These are phyloP conservation scores for Macquaria australasica DNA, from an alignment of 2,113 vertebrate species.

Conservation along the genomic window DNA sequence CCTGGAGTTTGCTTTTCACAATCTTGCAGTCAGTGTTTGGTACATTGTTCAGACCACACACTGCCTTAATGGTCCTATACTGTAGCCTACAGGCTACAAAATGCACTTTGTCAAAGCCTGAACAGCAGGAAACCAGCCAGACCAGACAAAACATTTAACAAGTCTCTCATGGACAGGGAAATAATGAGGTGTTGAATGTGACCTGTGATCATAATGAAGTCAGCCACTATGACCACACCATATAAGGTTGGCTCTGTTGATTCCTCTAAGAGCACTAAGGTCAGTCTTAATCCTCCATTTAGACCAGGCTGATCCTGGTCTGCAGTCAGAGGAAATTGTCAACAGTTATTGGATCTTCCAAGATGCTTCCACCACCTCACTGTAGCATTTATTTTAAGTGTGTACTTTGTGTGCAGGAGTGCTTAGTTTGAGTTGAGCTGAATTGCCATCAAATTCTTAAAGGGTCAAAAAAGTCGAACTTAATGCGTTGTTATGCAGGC, in stretches of 20 bases:
- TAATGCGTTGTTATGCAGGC: slow-evolving; percentile 12
- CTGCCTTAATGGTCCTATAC: slow-evolving; percentile 31
- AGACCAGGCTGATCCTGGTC: neutral
- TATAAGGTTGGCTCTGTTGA: slow-evolving; percentile 42
- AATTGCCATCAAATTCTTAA: neutral
- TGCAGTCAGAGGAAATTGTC: slow-evolving; percentile 2
- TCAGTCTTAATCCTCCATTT: slow-evolving; percentile 38
- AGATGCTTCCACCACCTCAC: neutral
- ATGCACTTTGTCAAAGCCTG: slow-evolving; percentile 32
- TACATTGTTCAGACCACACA: slow-evolving; percentile 32
- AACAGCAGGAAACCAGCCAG: slow-evolving; percentile 53
- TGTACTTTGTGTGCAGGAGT: neutral
- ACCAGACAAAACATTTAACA: slow-evolving; percentile 53
- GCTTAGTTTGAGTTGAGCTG: neutral
- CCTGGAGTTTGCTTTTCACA: slow-evolving; percentile 43
- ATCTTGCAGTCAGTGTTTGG: slow-evolving; percentile 43
- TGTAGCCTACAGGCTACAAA: slow-evolving; percentile 52
- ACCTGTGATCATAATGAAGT: slow-evolving; percentile 54
- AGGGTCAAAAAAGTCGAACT: slow-evolving; percentile 30
- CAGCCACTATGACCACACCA: slow-evolving; percentile 36
- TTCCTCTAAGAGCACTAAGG: slow-evolving; percentile 27
- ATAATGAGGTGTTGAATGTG: slow-evolving; percentile 68
- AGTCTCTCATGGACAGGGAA: slow-evolving; percentile 32
- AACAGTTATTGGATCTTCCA: slow-evolving; percentile 4
- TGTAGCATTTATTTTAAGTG: slow-evolving; percentile 1